phyloP scores from a whole-genome alignment of 2,888 invertebrate genomes.

The Cryptus armator region DNA sequence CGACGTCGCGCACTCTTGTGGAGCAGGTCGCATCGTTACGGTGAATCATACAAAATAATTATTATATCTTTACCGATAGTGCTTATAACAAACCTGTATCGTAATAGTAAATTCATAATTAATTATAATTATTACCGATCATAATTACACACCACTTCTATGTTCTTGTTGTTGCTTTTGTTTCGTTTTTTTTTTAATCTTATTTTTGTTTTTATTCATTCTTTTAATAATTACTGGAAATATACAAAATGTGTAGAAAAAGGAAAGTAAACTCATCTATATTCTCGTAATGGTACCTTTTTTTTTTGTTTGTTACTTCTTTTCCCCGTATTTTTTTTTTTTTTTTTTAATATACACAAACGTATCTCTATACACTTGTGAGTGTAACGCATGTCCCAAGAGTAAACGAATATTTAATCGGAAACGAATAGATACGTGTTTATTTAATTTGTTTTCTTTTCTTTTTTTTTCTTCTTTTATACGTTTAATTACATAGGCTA shows the following conservation, averaged over 20 bases:
- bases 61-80: constrained; percentile 67
- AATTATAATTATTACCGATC: constrained; percentile 73
- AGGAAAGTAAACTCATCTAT: constrained; percentile 75
- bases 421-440: constrained; percentile 27
- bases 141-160: constrained; percentile 75
- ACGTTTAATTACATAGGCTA: constrained; percentile 62
- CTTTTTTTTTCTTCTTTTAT: constrained; percentile 5
- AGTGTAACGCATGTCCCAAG: constrained; percentile 72
- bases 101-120: constrained; percentile 75
- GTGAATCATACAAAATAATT: constrained; percentile 69
- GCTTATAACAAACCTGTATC: constrained; percentile 76
- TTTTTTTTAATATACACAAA: constrained; percentile 75
- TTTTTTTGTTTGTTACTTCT: constrained; percentile 62
- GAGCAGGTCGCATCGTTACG: constrained; percentile 76
- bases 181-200: constrained; percentile 31
- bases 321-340: constrained; percentile 52
- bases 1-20: constrained; percentile 34
- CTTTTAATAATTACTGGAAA: constrained; percentile 73
- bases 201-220: constrained; percentile 33
- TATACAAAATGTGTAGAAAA: constrained; percentile 81
- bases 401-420: constrained; percentile 55
- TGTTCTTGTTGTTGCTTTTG: constrained; percentile 31
- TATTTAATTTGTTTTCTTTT: constrained; percentile 29
- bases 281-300: constrained; percentile 53
- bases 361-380: constrained; percentile 71